A percentile compares a stretch with the other conserved stretches of the same genome.
These are phyloP conservation scores for Orchesella flavescens DNA, from an alignment of 2,888 invertebrate species.

Conservation along the genomic window DNA sequence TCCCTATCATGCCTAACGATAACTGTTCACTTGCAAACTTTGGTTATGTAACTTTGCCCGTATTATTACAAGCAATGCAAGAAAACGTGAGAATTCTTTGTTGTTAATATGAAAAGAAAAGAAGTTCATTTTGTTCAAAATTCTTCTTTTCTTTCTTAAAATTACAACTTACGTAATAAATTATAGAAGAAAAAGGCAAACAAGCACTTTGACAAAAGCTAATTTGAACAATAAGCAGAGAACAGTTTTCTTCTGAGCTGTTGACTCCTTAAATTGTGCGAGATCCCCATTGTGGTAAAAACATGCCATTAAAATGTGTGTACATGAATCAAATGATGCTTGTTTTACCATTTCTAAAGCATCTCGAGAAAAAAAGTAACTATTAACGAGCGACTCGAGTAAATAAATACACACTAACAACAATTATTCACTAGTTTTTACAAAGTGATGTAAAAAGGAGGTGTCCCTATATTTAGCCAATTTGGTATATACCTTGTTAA, in stretches of 20 bases:
- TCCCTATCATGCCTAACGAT: slow-evolving; percentile 19
- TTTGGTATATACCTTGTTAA: too few species aligned
- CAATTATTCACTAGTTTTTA: not conserved
- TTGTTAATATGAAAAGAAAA: slow-evolving; percentile 26
- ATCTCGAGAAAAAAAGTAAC: not conserved
- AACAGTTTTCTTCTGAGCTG: not conserved
- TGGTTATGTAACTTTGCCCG: slow-evolving; percentile 25
- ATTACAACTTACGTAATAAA: slow-evolving; percentile 36
- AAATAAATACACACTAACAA: not conserved
- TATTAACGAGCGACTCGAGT: not conserved
- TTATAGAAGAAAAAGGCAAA: slow-evolving; percentile 6
- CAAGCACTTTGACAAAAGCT: not conserved
- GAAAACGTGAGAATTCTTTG: slow-evolving; percentile 51
- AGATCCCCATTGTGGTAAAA: too few species aligned
- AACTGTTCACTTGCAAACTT: not conserved
- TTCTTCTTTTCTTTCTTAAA: not conserved
- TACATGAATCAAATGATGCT: too few species aligned
- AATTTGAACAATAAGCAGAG: not conserved
- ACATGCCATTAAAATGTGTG: too few species aligned
- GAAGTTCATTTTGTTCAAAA: slow-evolving; percentile 3
- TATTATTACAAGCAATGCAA: not conserved
- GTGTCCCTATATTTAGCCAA: too few species aligned
- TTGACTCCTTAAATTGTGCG: too few species aligned
- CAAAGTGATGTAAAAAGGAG: too few species aligned
- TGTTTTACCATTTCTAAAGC: not conserved